These are phyloP conservation scores for Corvus hawaiiensis DNA, from an alignment of 2,113 vertebrate species.

Conservation along the genomic window DNA sequence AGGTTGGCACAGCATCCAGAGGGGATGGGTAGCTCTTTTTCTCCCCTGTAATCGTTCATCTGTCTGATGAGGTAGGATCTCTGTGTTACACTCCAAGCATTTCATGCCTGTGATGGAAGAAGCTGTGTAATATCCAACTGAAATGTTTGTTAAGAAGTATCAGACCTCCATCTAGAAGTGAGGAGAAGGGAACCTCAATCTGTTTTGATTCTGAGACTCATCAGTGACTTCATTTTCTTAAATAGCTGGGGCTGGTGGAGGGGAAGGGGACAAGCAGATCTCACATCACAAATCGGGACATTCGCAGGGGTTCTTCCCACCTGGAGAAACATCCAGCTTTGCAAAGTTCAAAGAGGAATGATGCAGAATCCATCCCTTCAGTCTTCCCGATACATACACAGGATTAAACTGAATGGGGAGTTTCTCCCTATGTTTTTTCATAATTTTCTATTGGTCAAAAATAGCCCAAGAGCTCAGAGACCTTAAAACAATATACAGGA, in stretches of 20 bases:
- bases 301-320: neutral
- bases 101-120: neutral
- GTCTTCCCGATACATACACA: neutral
- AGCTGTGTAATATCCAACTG: neutral
- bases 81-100: neutral
- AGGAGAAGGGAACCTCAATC: neutral
- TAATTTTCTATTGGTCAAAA: neutral
- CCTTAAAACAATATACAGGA: neutral
- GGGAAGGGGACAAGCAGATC: neutral
- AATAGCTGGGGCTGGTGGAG: neutral
- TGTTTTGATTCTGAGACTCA: neutral
- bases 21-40: too few relatives aligned
- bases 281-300: neutral
- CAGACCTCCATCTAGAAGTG: neutral
- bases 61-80: neutral
- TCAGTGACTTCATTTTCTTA: neutral
- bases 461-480: neutral
- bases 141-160: neutral
- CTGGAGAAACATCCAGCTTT: neutral
- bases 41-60: fast-evolving
- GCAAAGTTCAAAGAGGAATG: neutral
- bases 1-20: neutral
- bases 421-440: neutral
- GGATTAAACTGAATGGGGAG: neutral
- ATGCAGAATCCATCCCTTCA: neutral